A percentile compares a stretch with the other conserved stretches of the same genome.
phyloP scores from a whole-genome alignment of 1,140 invertebrate genomes.

The Linepithema humile region DNA sequence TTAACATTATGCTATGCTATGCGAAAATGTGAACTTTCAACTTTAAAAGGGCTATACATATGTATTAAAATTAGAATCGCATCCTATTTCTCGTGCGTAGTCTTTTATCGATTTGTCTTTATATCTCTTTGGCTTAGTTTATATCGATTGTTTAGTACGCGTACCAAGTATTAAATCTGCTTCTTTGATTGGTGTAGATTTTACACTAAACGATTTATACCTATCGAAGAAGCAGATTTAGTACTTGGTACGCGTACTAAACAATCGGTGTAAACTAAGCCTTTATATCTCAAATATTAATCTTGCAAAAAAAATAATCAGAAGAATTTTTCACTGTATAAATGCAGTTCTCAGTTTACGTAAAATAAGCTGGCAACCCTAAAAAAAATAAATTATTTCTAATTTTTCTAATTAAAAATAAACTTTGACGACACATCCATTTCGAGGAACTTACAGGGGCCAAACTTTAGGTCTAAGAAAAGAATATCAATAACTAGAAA shows the following conservation, averaged over 20 bases:
- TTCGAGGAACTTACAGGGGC: background rate
- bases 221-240: too few species aligned
- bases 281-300: background rate
- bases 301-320: background rate
- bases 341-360: background rate
- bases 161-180: too few species aligned
- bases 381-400: background rate
- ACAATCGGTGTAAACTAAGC: too few species aligned
- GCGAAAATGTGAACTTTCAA: conserved; percentile 18
- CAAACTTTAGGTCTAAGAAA: background rate
- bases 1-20: background rate
- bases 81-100: background rate
- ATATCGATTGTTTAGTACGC: too few species aligned
- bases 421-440: background rate
- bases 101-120: background rate
- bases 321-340: background rate
- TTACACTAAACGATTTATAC: too few species aligned
- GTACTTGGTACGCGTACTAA: too few species aligned
- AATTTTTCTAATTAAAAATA: background rate
- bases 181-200: too few species aligned
- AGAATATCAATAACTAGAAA: conserved; percentile 14
- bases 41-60: background rate
- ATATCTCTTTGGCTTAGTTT: background rate
- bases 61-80: background rate
- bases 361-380: background rate